Conservation (phyloP, 2,113 vertebrate genomes). For the Rynchops niger region DNA sequence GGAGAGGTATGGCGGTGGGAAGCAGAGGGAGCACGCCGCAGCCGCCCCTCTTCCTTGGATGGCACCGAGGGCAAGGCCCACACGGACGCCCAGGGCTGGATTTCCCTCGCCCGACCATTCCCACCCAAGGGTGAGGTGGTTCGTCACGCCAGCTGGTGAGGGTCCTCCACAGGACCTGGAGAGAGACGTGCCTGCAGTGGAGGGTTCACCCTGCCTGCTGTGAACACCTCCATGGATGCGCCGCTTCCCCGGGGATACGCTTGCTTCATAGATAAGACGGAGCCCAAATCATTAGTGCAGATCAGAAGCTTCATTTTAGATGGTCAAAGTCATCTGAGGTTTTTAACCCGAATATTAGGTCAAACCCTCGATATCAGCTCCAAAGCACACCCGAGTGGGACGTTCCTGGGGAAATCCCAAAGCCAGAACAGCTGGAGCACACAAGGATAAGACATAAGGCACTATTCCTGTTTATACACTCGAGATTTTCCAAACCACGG, state of each 20-base stretch:
- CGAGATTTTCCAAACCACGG: neutral
- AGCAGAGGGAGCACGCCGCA: neutral
- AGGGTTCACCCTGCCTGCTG: neutral
- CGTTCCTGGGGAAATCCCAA: neutral
- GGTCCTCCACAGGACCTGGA: neutral
- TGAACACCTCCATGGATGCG: neutral
- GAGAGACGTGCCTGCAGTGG: neutral
- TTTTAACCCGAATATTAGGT: neutral
- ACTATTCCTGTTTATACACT: neutral
- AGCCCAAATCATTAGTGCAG: neutral
- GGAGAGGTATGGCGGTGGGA: neutral
- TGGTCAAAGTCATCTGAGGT: neutral
- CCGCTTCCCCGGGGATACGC: neutral
- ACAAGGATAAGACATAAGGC: neutral
- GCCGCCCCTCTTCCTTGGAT: neutral
- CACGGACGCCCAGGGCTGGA: fast-evolving
- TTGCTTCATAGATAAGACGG: fast-evolving
- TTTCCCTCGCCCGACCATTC: neutral
- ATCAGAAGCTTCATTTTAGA: neutral
- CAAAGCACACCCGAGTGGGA: neutral
- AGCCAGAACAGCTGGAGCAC: neutral
- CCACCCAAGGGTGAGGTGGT: fast-evolving
- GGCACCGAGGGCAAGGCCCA: fast-evolving
- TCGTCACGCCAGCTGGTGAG: neutral
- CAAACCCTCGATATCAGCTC: neutral